phyloP scores from a whole-genome alignment of 2,113 vertebrate genomes.

The Oplegnathus fasciatus region DNA sequence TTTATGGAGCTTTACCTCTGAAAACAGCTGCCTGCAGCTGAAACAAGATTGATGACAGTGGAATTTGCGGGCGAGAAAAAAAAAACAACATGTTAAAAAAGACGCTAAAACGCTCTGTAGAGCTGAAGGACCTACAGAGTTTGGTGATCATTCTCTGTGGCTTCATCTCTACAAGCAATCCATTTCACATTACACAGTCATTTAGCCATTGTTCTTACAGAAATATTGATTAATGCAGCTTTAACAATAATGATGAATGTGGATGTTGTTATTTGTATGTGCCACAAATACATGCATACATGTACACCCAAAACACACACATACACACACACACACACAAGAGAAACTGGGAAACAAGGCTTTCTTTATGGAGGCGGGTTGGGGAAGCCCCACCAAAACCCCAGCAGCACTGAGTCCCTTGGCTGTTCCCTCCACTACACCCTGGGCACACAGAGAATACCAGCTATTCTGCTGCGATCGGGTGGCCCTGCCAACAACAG shows the following conservation, averaged over 20 bases:
- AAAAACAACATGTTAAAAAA: not conserved
- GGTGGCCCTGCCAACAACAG: conserved; percentile 76
- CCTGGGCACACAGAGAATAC: conserved; percentile 67
- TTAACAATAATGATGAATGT: conserved; percentile 20
- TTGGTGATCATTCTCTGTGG: not conserved
- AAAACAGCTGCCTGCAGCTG: conserved; percentile 8
- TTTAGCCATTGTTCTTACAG: not conserved
- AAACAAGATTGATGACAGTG: conserved; percentile 7
- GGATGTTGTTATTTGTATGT: not conserved
- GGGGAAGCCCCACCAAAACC: conserved; percentile 80
- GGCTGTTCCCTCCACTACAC: conserved; percentile 57
- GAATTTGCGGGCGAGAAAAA: not conserved
- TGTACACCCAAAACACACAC: not conserved
- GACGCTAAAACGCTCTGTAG: not conserved
- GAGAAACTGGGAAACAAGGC: conserved; percentile 55
- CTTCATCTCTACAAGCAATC: not conserved
- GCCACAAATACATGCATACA: conserved; percentile 14
- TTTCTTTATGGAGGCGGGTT: conserved; percentile 67
- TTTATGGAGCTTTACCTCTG: not conserved
- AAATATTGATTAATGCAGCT: conserved; percentile 19
- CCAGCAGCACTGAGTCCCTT: conserved; percentile 59
- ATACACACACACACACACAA: conserved; percentile 29
- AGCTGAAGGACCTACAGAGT: not conserved
- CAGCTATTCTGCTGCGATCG: conserved; percentile 68
- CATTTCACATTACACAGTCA: not conserved